phyloP scores from a whole-genome alignment of 2,797 vertebrate genomes.

The Spatula clypeata region DNA sequence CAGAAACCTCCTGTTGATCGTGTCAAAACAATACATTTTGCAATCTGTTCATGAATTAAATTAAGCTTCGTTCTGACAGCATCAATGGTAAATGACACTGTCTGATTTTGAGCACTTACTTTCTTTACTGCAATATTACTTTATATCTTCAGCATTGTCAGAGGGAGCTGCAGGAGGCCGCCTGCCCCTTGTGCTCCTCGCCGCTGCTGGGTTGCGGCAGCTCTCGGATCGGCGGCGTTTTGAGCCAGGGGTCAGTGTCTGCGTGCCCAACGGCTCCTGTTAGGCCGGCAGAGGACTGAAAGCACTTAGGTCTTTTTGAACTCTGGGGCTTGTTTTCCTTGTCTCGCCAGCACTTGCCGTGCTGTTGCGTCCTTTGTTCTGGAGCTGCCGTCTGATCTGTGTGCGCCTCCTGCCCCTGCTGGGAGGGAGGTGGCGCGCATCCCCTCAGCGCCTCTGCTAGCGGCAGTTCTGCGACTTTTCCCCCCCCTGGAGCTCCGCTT shows the following conservation, averaged over 20 bases:
- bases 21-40: slow-evolving; percentile 68
- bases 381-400: too few species aligned
- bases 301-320: neutral
- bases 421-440: too few species aligned
- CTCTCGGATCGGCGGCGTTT: too few species aligned
- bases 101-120: neutral
- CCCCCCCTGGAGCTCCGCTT: neutral
- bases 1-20: slow-evolving; percentile 37
- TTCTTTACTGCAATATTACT: fast-evolving
- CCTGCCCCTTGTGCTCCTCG: too few species aligned
- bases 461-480: neutral
- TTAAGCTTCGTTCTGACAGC: slow-evolving; percentile 21
- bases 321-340: neutral
- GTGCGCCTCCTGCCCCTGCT: too few species aligned
- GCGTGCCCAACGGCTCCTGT: neutral
- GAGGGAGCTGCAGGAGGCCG: neutral
- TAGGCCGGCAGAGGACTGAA: neutral
- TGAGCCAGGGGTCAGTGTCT: too few species aligned
- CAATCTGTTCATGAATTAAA: slow-evolving; percentile 32
- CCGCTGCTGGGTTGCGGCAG: neutral
- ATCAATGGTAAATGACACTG: neutral
- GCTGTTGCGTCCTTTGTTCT: neutral
- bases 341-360: too few species aligned
- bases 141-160: neutral
- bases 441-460: too few species aligned